Base-by-base conservation (phyloP, 2,888 invertebrate genomes). In the Rhingia rostrata region DNA sequence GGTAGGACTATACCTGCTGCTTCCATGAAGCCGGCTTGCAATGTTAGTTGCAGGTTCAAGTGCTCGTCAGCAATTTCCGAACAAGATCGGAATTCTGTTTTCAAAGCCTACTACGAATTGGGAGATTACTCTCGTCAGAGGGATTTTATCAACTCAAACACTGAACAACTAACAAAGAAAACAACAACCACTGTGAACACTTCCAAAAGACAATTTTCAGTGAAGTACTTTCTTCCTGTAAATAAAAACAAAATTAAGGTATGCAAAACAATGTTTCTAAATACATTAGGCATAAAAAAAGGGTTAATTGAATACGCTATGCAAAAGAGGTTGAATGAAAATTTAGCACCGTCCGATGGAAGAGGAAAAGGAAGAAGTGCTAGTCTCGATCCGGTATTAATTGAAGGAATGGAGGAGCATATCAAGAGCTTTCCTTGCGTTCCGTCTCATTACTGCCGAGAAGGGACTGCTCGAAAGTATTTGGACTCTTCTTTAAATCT, bases 391-490 rank as follows among this genome's bases (percentile, higher is more conserved):
- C 12, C 51, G 12, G 33, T n/a, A 43, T 10, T 43, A 10, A 43
- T 43, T 43, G 43, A 43, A 39, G 39, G 39, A 39, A 39, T 39
- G 6, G 7, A 39, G 10, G 10, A 39, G 10, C 49, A 30, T 12
- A 60, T 60, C 4, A 60, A n/a, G 32, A 60, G 58, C 43, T 60
- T n/a, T 51, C 47, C 64, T 39, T 64, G 51, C 51, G 39, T 64
- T 37, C 51, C 64, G 9, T 64, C 49, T n/a, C 64, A 51, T 64
- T 51, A 32, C 64, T 64, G 63, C n/a, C 30, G 64, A 64, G 64
- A 64, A 64, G 51, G 32, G 49, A 39, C 64, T 64, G n/a, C 37
- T 10, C 30, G 64, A 51, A 64, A 64, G 32, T 64, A 39, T 64
- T 64, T 51, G 37, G 64, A 64, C 10, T 47, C 63, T 10, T 49